Percentiles rank a stretch among this genome's conserved stretches.
phyloP scores from a whole-genome alignment of 2,797 vertebrate species.

The Fundulus diaphanus region DNA sequence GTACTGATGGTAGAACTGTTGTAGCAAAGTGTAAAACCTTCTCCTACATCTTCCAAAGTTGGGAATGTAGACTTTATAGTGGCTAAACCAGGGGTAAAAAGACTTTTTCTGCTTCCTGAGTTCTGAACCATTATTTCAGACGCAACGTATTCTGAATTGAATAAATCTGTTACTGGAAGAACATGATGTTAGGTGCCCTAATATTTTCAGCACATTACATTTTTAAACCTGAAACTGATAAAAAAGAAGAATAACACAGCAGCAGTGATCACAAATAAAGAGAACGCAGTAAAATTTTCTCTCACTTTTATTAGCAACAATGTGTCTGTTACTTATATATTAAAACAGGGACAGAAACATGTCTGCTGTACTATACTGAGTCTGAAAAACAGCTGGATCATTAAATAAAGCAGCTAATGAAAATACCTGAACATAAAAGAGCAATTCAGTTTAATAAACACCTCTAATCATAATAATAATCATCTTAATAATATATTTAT shows the following conservation, averaged over 20 bases:
- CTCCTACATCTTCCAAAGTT: neutral
- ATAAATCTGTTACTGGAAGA: neutral
- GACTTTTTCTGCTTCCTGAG: neutral
- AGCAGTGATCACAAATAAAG: neutral
- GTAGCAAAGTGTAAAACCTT: neutral
- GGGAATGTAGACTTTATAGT: neutral
- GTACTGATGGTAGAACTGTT: neutral
- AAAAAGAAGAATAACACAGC: neutral
- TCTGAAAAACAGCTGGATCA: slow-evolving; percentile 68
- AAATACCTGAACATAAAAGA: slow-evolving; percentile 72
- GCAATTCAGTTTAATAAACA: slow-evolving; percentile 75
- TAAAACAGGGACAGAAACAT: slow-evolving; percentile 81
- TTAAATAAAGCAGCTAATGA: slow-evolving; percentile 74
- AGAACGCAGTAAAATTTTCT: slow-evolving; percentile 63
- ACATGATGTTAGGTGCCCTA: neutral
- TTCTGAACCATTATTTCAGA: neutral
- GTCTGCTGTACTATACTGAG: slow-evolving; percentile 74
- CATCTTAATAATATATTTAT: slow-evolving; percentile 48
- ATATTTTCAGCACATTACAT: neutral
- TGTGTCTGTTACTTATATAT: slow-evolving; percentile 80
- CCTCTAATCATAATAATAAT: slow-evolving; percentile 61
- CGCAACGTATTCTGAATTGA: neutral
- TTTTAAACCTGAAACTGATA: neutral
- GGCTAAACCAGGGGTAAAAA: neutral
- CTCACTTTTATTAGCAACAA: slow-evolving; percentile 85